These are phyloP conservation scores for Drosophila pruinosa DNA, from an alignment of 1,140 invertebrate genomes.

Conservation along the genomic window DNA sequence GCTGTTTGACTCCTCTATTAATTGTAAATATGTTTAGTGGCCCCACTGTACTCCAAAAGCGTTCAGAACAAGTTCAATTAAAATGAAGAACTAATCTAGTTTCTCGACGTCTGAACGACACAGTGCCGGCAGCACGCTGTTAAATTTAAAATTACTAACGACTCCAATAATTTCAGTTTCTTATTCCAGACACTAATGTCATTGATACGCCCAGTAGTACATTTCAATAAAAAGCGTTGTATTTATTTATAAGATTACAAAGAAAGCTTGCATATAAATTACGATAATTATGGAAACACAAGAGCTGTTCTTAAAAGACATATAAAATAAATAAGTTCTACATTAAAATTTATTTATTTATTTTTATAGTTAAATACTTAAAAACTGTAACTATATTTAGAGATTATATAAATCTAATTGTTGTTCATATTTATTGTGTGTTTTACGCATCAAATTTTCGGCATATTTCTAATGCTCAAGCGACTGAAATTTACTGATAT, in stretches of 20 bases:
- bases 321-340: conserved; percentile 79
- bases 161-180: no score
- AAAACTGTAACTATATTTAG: conserved; percentile 74
- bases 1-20: no score
- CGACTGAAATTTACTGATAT: conserved; percentile 63
- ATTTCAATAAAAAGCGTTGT: conserved; percentile 80
- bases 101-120: no score
- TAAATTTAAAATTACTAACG: no score
- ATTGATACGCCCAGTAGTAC: conserved; percentile 23
- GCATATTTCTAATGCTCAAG: conserved; percentile 78
- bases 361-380: conserved; percentile 81
- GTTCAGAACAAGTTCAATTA: no score
- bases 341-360: conserved; percentile 82
- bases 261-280: conserved; percentile 79
- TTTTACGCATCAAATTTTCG: conserved; percentile 41
- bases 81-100: no score
- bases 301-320: conserved; percentile 81
- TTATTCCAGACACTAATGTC: background rate
- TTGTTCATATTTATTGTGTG: conserved; percentile 71
- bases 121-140: no score
- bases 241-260: conserved; percentile 80
- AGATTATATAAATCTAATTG: conserved; percentile 78
- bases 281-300: conserved; percentile 79
- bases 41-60: no score
- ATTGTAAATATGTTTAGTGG: no score